A percentile compares a stretch with the other conserved stretches of the same genome.
These are phyloP conservation scores for Lasiurus borealis DNA, from an alignment of 2,113 vertebrate species.

Conservation along the genomic window DNA sequence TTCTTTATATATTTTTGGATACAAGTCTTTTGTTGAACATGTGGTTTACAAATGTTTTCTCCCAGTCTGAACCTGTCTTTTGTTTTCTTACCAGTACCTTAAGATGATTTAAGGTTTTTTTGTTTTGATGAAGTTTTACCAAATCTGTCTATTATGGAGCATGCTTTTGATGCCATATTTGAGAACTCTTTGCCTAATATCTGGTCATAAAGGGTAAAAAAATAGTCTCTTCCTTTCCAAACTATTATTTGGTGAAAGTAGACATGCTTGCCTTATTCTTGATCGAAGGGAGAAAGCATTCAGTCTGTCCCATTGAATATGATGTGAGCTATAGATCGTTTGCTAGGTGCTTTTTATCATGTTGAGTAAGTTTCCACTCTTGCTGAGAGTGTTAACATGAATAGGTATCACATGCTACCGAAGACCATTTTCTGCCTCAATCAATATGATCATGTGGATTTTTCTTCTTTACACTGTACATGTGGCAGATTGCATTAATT, in stretches of 20 bases:
- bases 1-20: not conserved
- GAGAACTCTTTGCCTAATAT: not conserved
- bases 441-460: not conserved
- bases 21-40: not conserved
- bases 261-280: not conserved
- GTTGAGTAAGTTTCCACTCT: not conserved
- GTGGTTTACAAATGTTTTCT: slow-evolving; percentile 15
- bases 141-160: not conserved
- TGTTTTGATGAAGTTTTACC: not conserved
- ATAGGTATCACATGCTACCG: not conserved
- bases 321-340: not conserved
- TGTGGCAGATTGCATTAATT: not conserved
- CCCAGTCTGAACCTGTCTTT: not conserved
- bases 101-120: not conserved
- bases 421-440: not conserved
- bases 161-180: not conserved
- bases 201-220: not conserved
- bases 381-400: not conserved
- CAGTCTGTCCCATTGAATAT: not conserved
- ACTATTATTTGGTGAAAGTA: not conserved
- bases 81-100: slow-evolving; percentile 2
- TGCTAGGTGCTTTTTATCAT: not conserved
- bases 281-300: not conserved
- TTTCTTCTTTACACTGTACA: not conserved
- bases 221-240: not conserved